Percentiles rank a stretch among this genome's conserved stretches.
These are phyloP conservation scores for Cygnus atratus DNA, from an alignment of 2,113 vertebrate species.

Conservation along the genomic window DNA sequence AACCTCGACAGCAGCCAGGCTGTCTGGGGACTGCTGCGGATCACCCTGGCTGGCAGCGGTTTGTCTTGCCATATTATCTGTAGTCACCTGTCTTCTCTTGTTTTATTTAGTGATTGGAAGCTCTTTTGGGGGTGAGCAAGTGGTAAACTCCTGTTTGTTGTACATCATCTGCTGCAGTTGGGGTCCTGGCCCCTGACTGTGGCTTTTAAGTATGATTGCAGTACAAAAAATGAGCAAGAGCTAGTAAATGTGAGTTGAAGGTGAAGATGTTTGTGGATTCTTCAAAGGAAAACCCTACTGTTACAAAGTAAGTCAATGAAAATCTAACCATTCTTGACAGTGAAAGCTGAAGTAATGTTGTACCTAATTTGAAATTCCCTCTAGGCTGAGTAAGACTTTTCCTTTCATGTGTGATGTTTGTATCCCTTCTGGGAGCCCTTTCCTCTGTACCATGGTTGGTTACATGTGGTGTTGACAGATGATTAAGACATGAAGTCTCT, in stretches of 20 bases:
- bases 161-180: background rate
- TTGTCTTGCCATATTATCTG: background rate
- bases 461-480: slow-evolving; percentile 48
- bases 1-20: background rate
- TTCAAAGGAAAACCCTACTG: slow-evolving; percentile 20
- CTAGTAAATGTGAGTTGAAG: background rate
- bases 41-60: fast-evolving
- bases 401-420: slow-evolving; percentile 46
- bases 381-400: slow-evolving; percentile 55
- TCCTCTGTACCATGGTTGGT: background rate
- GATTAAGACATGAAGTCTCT: slow-evolving; percentile 67
- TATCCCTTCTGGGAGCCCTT: slow-evolving; percentile 59
- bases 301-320: slow-evolving; percentile 37
- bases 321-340: slow-evolving; percentile 44
- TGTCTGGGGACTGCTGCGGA: background rate
- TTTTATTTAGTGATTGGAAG: background rate
- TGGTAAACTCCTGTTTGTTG: background rate
- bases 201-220: background rate
- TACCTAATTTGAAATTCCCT: slow-evolving; percentile 69
- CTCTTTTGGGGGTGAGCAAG: background rate
- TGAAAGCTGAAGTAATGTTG: slow-evolving; percentile 9
- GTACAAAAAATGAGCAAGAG: fast-evolving
- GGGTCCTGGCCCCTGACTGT: background rate
- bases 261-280: slow-evolving; percentile 37
- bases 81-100: background rate